phyloP scores from a whole-genome alignment of 2,113 vertebrate genomes.

The Lynx canadensis region DNA sequence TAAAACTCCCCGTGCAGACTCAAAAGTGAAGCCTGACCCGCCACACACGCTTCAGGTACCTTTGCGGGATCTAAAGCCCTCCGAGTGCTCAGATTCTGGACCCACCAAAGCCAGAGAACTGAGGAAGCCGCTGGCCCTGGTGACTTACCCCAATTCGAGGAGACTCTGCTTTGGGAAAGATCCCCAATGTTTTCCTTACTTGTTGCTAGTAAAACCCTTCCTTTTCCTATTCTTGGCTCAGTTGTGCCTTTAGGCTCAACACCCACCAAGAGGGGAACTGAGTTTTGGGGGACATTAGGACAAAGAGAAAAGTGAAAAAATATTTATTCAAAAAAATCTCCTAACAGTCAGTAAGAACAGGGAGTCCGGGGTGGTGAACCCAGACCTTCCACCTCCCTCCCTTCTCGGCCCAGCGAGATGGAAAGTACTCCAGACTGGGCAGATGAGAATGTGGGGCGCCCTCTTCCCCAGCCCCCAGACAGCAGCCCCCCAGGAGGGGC shows the following conservation, averaged over 20 bases:
- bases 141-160: not conserved
- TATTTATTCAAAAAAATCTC: not conserved
- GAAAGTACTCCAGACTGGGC: not conserved
- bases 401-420: not conserved
- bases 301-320: not conserved
- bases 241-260: not conserved
- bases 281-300: not conserved
- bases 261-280: not conserved
- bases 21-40: not conserved
- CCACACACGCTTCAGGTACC: not conserved
- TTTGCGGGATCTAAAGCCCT: not conserved
- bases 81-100: not conserved
- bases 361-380: not conserved
- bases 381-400: not conserved
- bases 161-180: not conserved
- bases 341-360: not conserved
- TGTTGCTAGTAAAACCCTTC: not conserved
- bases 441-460: not conserved
- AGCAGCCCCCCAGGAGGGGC: not conserved
- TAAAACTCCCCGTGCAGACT: not conserved
- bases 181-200: not conserved
- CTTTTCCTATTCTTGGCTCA: not conserved
- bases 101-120: not conserved
- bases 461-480: not conserved
- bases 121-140: not conserved